Evolutionary conservation across 1,140 invertebrate species (phyloP), one percentile per base, ranked within the genome.

Genomic region (Akabosia matsudoensis): DNA sequence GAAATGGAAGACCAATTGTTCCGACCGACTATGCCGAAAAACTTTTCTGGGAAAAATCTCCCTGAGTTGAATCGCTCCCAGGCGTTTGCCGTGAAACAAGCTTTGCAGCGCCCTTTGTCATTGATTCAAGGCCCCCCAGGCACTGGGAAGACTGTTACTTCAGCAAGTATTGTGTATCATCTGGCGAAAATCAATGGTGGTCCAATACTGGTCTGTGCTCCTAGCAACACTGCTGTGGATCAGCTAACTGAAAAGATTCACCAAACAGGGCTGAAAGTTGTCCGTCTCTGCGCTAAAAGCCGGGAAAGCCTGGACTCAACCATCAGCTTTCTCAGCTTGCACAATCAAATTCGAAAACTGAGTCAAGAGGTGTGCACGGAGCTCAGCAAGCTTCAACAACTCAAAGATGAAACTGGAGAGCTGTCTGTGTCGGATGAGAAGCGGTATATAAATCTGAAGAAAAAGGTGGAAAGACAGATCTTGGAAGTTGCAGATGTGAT

Each of bases 231-330:
- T 13, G 98, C 98, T 56, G 98, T 99, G 0, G 98, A 99, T 86
- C 98, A 99, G 83, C 86, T 99, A 1, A 98, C 97, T 0, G 97
- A 99, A 85, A 99, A 99, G 85, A 98, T 99, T 70, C 97, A 99
- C 84, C 90, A 92, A 80, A 99, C 97, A 24, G 97, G 97, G 54
- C 87, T 99, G 16, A 99, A 99, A 86, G 94, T 98, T 7, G 95
- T 99, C 0, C 89, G 98, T 0, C 87, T 99, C 0, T 99, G 97
- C 86, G 97, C 98, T 14, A 99, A 99, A 85, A 97, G 96, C 0
- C 88, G 98, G 51, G 98, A 99, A 85, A 96, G 97, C 0, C 97
- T 99, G 81, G 97, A 98, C 83, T 98, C 97, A 0, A 95, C 96
- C 0, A 97, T 99, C 0, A 96, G 95, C 37, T 99, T 99, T 84